Conservation (phyloP, 2,888 invertebrate species). For the Keiferia lycopersicella region DNA sequence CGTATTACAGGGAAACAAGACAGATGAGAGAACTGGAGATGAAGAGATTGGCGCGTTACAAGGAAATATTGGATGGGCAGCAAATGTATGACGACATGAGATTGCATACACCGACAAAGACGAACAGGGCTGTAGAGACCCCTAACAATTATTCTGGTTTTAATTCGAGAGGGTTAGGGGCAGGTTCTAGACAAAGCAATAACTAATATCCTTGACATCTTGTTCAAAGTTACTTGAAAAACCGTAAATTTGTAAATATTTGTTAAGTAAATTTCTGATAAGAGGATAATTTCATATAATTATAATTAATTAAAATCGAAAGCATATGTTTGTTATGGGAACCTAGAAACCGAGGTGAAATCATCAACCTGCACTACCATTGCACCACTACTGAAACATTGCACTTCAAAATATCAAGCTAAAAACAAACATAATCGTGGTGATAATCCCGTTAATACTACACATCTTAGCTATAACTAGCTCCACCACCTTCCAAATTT, state of each 20-base stretch:
- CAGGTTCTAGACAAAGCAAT: not conserved
- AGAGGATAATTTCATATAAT: not conserved
- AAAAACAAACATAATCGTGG: too few relatives aligned
- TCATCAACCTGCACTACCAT: too few relatives aligned
- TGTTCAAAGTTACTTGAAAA: too few relatives aligned
- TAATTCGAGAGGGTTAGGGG: not conserved
- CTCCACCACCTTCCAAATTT: too few relatives aligned
- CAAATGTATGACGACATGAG: constrained; percentile 57
- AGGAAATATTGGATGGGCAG: constrained; percentile 63
- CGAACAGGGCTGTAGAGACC: constrained; percentile 68
- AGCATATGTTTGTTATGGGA: not conserved
- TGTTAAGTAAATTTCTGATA: not conserved
- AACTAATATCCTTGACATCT: not conserved
- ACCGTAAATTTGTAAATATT: not conserved
- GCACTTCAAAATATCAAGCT: too few relatives aligned
- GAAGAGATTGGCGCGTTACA: constrained; percentile 53
- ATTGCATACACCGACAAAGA: constrained; percentile 47
- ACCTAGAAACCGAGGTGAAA: not conserved
- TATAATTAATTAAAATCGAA: not conserved
- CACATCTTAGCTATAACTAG: too few relatives aligned
- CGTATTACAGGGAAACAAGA: constrained; percentile 29
- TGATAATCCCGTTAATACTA: too few relatives aligned
- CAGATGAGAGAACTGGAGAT: not conserved
- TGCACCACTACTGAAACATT: too few relatives aligned
- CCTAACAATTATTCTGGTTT: constrained; percentile 29